Evolutionary conservation across 2,113 vertebrate species (phyloP).

Genomic region (Lamprologus speciosus): DNA sequence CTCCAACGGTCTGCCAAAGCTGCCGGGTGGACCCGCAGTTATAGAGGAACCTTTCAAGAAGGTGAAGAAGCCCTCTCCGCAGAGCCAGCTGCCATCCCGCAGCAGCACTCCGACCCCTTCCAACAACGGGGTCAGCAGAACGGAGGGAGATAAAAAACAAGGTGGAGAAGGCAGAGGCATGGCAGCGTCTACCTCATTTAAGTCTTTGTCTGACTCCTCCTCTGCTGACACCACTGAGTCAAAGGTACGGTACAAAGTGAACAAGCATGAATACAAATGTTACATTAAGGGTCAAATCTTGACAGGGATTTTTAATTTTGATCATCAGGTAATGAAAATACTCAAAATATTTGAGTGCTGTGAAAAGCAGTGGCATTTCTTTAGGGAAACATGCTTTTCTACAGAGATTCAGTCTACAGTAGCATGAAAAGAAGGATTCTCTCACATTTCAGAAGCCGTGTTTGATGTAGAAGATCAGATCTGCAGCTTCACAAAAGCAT

Average conservation of each 20-base stretch:
- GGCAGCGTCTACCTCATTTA: slow-evolving; percentile 74
- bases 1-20: slow-evolving; percentile 47
- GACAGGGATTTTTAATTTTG: neutral
- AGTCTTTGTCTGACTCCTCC: slow-evolving; percentile 63
- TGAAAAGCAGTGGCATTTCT: neutral
- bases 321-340: neutral
- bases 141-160: slow-evolving; percentile 51
- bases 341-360: neutral
- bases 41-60: slow-evolving; percentile 70
- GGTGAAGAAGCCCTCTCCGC: slow-evolving; percentile 71
- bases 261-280: neutral
- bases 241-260: slow-evolving; percentile 45
- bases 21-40: slow-evolving; percentile 23
- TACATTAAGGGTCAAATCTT: neutral
- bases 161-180: slow-evolving; percentile 61
- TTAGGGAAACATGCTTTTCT: neutral
- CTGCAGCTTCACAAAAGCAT: neutral
- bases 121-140: slow-evolving; percentile 19
- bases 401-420: neutral
- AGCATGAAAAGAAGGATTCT: neutral
- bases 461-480: neutral
- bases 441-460: neutral
- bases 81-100: slow-evolving; percentile 51
- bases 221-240: slow-evolving; percentile 64
- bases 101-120: slow-evolving; percentile 47